Evolutionary conservation across 2,797 vertebrate genomes (phyloP), one percentile per base, ranked within the genome.

Genomic region (Margarornis squamiger): DNA sequence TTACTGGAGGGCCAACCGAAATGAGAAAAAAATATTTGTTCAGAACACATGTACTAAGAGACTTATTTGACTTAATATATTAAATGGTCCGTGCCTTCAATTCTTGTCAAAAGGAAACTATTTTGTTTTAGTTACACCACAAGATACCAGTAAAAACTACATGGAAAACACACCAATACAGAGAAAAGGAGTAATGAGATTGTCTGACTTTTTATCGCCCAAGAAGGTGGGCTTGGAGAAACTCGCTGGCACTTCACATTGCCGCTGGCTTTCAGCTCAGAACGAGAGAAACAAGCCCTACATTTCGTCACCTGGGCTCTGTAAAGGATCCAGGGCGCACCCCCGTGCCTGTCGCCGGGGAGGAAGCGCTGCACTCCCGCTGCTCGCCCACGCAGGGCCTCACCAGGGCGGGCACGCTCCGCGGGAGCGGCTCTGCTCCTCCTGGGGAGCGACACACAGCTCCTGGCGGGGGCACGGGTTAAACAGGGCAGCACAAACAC

Each of bases 391-490:
- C 21, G 62, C 4, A 29, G 5, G 10, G 14, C 20, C 41, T 8
- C 24, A 2, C 7, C 57, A n/a, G 22, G 49, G 43, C 43, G 11
- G 14, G 11, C 6, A 32, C 19, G 6, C 20, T 32, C 20, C 14
- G 45, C 14, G 17, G 10, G 18, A 5, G 22, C 59, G 36, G 4
- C 10, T 34, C 41, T 38, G 0, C 8, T 54, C 61, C 66, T 20
- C 54, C 61, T 41, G 2, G 21, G 29, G 2, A 55, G 32, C 68
- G 85, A 76, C 0, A 32, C 2, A 30, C 5, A 2, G 19, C 10
- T 27, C 8, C 2, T 13, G 39, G 2, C 3, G 19, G 2, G 17
- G 16, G 9, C 2, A 2, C 7, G 63, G 8, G 3, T 19, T 30
- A 9, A 22, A 48, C 23, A 7, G 19, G 3, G 3, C 11, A 17